Conservation (phyloP, 2,797 vertebrate genomes). For the Sebastes trivittatus region DNA sequence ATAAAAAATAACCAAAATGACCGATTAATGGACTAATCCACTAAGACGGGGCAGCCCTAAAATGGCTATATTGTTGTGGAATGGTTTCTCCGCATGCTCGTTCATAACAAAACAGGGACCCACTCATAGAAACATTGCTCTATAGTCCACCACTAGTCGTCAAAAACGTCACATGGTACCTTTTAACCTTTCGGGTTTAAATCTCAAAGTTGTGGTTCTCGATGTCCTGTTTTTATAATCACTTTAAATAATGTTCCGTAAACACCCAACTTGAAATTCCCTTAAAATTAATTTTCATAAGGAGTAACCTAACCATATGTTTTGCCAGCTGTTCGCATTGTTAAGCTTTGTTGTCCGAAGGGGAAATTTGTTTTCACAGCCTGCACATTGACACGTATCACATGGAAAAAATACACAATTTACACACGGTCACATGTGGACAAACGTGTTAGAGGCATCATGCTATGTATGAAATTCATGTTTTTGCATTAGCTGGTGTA, state of each 20-base stretch:
- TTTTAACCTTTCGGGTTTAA: background rate
- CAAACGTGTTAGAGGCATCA: background rate
- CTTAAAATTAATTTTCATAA: background rate
- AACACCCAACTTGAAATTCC: background rate
- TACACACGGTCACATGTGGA: background rate
- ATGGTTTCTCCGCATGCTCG: background rate
- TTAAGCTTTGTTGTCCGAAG: background rate
- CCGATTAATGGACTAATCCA: no score
- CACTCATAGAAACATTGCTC: no score
- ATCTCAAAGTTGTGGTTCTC: background rate
- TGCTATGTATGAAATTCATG: background rate
- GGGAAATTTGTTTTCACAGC: background rate
- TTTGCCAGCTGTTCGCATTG: background rate
- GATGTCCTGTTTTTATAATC: background rate
- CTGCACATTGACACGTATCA: background rate
- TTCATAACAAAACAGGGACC: background rate
- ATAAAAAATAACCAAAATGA: accelerated
- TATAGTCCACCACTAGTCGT: background rate
- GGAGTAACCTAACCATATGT: background rate
- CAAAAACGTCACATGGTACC: background rate
- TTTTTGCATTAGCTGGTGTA: background rate
- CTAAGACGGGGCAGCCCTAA: no score
- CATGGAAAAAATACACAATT: background rate
- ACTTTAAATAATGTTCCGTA: background rate
- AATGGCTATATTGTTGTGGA: background rate